phyloP scores from a whole-genome alignment of 1,140 invertebrate genomes.

The Panulirus ornatus region DNA sequence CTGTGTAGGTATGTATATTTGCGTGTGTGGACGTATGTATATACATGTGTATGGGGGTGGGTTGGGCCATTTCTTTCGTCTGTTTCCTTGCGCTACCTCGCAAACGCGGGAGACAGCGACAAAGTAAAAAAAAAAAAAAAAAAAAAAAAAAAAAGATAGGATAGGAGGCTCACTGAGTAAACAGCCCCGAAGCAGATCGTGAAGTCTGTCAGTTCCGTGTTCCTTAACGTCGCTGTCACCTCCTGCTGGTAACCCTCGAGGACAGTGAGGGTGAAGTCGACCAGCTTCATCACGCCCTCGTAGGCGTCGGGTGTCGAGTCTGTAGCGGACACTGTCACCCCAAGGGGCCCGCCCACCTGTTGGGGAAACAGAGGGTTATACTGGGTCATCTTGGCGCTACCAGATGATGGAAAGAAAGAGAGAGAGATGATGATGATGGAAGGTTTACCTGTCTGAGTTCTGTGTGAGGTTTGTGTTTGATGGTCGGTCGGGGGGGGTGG shows the following conservation, averaged over 20 bases:
- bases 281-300: conserved; percentile 54
- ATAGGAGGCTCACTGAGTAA: conserved; percentile 15
- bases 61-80: too few relatives aligned
- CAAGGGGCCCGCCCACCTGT: not conserved
- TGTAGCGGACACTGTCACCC: not conserved
- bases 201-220: conserved; percentile 4
- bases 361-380: not conserved
- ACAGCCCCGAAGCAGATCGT: conserved; percentile 43
- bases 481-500: too few relatives aligned
- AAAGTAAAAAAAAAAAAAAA: too few relatives aligned
- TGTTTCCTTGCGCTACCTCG: too few relatives aligned
- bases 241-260: conserved; percentile 17
- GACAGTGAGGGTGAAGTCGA: conserved; percentile 21
- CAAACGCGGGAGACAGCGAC: too few relatives aligned
- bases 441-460: too few relatives aligned
- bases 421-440: not conserved
- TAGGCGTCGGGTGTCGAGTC: conserved; percentile 38
- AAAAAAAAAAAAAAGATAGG: too few relatives aligned
- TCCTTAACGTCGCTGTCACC: conserved; percentile 19
- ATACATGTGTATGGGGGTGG: too few relatives aligned
- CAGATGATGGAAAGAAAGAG: not conserved
- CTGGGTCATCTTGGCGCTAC: too few relatives aligned
- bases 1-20: too few relatives aligned
- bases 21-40: too few relatives aligned
- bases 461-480: too few relatives aligned